These are phyloP conservation scores for Pteromalus puparum DNA, from an alignment of 1,140 invertebrate genomes.

Conservation along the genomic window DNA sequence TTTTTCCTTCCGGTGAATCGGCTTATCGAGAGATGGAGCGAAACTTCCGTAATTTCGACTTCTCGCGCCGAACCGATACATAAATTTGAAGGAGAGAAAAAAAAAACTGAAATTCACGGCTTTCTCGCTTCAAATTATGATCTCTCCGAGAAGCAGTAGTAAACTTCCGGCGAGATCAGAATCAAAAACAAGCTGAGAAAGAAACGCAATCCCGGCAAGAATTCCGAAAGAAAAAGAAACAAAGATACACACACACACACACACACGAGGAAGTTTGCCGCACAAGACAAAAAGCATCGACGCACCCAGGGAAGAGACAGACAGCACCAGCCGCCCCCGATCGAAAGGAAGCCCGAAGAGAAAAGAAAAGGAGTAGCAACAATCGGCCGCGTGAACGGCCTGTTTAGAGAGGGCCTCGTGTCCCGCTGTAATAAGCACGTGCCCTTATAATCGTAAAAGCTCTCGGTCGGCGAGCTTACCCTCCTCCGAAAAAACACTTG, in stretches of 20 bases:
- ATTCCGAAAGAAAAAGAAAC: background rate
- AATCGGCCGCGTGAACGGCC: slow-evolving; percentile 8
- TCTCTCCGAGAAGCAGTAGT: too few species aligned
- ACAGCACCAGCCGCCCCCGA: background rate
- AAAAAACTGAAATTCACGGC: too few species aligned
- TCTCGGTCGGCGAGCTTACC: background rate
- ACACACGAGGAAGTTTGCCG: background rate
- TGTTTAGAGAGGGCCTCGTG: slow-evolving; percentile 28
- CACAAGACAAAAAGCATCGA: slow-evolving; percentile 4
- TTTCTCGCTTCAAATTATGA: background rate
- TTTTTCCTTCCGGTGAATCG: background rate
- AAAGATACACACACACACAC: background rate
- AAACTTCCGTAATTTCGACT: background rate
- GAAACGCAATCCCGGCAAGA: background rate
- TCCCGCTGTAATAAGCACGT: slow-evolving; percentile 60
- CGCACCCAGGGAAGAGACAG: background rate
- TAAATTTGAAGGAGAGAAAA: background rate
- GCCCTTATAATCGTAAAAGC: slow-evolving; percentile 65
- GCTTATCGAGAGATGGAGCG: background rate
- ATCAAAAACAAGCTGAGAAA: background rate
- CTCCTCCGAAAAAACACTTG: slow-evolving; percentile 58
- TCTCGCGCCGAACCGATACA: background rate
- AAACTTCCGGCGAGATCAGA: background rate
- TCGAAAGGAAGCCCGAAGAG: background rate
- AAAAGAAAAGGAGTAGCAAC: background rate